Percentiles rank a stretch among this genome's conserved stretches.
Conservation (phyloP, 2,888 invertebrate species). For the Leptinotarsa tumamoca region DNA sequence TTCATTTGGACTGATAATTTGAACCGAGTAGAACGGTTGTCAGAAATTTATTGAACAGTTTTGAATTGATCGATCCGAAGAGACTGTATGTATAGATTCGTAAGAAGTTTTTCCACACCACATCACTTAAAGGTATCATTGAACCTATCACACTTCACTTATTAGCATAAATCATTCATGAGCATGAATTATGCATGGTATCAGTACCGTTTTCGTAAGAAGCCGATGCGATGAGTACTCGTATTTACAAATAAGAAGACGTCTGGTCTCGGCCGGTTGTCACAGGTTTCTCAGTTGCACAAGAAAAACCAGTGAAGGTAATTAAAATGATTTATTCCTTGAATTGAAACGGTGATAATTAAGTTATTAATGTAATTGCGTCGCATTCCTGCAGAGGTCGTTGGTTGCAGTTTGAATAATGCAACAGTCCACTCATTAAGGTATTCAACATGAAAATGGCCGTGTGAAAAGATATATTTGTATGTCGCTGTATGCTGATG, state of each 20-base stretch:
- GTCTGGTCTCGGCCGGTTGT: neutral
- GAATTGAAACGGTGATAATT: slow-evolving; percentile 37
- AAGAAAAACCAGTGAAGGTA: slow-evolving; percentile 27
- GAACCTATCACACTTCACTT: slow-evolving; percentile 7
- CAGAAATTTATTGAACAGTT: no score
- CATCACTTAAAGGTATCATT: neutral
- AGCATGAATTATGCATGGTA: slow-evolving; percentile 17
- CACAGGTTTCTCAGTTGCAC: slow-evolving; percentile 2
- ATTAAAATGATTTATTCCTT: slow-evolving; percentile 37
- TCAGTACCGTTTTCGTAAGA: slow-evolving; percentile 12
- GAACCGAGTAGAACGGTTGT: no score
- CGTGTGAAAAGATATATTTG: neutral
- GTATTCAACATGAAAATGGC: neutral
- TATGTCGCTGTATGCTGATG: no score
- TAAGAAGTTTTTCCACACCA: neutral
- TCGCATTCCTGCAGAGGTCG: slow-evolving; percentile 39
- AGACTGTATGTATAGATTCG: neutral
- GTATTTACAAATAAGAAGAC: neutral
- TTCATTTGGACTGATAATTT: no score
- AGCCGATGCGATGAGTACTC: slow-evolving; percentile 4
- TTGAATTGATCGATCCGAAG: neutral
- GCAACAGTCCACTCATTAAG: slow-evolving; percentile 16
- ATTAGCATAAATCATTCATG: slow-evolving; percentile 9
- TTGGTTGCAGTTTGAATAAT: slow-evolving; percentile 25
- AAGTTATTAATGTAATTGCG: slow-evolving; percentile 38